Evolutionary conservation across 2,113 vertebrate genomes (phyloP).

Genomic region (Anguilla rostrata): DNA sequence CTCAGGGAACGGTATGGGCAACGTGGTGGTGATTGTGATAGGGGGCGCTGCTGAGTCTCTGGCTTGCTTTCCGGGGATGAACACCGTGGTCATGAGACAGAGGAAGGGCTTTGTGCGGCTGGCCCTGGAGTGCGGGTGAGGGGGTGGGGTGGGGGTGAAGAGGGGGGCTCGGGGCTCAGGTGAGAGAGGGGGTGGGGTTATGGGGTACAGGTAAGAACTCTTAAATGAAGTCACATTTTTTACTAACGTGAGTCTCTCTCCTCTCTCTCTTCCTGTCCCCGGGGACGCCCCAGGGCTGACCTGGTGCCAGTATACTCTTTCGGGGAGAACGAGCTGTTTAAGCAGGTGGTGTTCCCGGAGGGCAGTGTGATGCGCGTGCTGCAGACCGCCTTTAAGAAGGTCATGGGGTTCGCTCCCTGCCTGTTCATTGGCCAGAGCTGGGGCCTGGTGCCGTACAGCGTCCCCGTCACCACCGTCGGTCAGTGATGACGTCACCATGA

Average conservation of each 20-base stretch:
- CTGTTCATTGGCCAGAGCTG: conserved; percentile 69
- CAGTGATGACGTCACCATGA: conserved; percentile 43
- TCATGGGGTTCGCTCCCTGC: conserved; percentile 72
- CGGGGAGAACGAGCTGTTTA: conserved; percentile 78
- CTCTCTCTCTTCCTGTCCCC: not conserved
- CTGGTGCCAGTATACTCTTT: conserved; percentile 79
- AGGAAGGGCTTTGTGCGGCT: conserved; percentile 76
- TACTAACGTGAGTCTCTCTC: not conserved
- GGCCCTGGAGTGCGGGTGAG: conserved; percentile 75
- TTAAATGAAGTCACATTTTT: not conserved
- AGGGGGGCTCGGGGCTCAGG: not conserved
- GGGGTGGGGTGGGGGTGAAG: not conserved
- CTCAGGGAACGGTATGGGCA: conserved; percentile 61
- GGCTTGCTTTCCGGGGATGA: conserved; percentile 56
- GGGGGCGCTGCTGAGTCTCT: conserved; percentile 76
- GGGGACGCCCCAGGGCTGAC: conserved; percentile 64
- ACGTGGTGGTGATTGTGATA: conserved; percentile 73
- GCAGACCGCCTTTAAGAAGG: conserved; percentile 70
- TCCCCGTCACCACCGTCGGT: conserved; percentile 78
- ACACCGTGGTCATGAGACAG: conserved; percentile 61
- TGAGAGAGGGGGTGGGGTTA: not conserved
- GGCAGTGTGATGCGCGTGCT: conserved; percentile 57
- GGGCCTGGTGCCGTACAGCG: conserved; percentile 64
- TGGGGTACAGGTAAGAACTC: conserved; percentile 69
- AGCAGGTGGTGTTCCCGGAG: conserved; percentile 60